Evolutionary conservation across 1,140 invertebrate genomes (phyloP), one percentile per base, ranked within the genome.

Genomic region (Meloidogyne floridensis): DNA sequence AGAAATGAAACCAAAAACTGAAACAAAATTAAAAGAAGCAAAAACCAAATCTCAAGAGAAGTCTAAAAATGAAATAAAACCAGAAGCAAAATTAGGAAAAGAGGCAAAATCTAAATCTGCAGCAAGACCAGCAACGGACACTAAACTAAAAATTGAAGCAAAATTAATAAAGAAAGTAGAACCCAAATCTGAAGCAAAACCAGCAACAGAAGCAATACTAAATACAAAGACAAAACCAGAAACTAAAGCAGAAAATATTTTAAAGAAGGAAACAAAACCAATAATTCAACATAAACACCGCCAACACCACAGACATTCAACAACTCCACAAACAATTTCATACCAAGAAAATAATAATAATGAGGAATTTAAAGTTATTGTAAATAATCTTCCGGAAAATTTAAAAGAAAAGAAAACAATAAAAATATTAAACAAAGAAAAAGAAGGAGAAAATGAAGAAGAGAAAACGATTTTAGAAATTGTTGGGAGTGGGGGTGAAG

Each of bases 251-350:
- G 11, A 53, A 74, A 43, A 32, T 32, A 20, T 5, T 47, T 20
- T 43, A 43, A 75, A 75, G 9, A 54, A n/a, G 5, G 51, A 74
- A 74, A 74, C 54, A 54, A n/a, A 47, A 74, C 73, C 73, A 74
- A 10, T 7, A 65, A n/a, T 47, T 47, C 47, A 65, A 65, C 59
- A 65, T 18, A 65, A n/a, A 65, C 59, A 65, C 8, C 59, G 59
- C 8, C 15, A 65, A 7, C 59, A 65, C 5, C 59, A 65, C 59
- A 65, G 18, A 65, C 15, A n/a, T n/a, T n/a, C 15, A 65, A 65
- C 56, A 65, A 65, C 15, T n/a, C 59, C 59, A 65, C 15, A 65
- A 65, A 65, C n/a, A 65, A 65, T 65, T n/a, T n/a, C 15, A 59
- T 13, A n/a, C 5, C 7, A 65, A n/a, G n/a, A 65, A n/a, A n/a